Conservation (phyloP, 2,888 invertebrate genomes). For the Amiota mariae region DNA sequence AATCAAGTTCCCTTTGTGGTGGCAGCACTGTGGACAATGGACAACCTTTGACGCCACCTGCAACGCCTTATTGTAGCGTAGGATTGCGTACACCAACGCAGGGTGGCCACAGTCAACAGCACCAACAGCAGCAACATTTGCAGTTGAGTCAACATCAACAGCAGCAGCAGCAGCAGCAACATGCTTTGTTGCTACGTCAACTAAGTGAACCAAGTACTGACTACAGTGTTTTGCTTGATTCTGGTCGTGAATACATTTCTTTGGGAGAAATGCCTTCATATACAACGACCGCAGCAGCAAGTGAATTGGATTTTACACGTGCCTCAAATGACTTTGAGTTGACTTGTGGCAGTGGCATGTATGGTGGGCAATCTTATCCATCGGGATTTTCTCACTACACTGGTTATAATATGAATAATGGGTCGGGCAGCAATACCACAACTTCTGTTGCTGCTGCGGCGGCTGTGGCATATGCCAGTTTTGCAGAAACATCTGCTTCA, state of each 20-base stretch:
- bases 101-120: background rate
- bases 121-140: slow-evolving; percentile 40
- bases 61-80: slow-evolving; percentile 64
- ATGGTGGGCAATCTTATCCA: slow-evolving; percentile 27
- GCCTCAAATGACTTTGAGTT: slow-evolving; percentile 34
- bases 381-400: slow-evolving; percentile 20
- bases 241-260: slow-evolving; percentile 63
- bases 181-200: slow-evolving; percentile 59
- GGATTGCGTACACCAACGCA: slow-evolving; percentile 33
- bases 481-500: slow-evolving; percentile 35
- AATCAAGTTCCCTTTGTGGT: slow-evolving; percentile 57
- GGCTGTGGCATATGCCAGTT: slow-evolving; percentile 29
- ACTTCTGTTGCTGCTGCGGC: slow-evolving; percentile 14
- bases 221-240: slow-evolving; percentile 62
- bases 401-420: slow-evolving; percentile 3
- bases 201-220: slow-evolving; percentile 55
- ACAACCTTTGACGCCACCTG: slow-evolving; percentile 70
- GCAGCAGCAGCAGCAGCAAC: slow-evolving; percentile 32
- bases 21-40: slow-evolving; percentile 38
- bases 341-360: slow-evolving; percentile 40
- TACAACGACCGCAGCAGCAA: slow-evolving; percentile 18
- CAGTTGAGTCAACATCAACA: slow-evolving; percentile 34
- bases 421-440: slow-evolving; percentile 18
- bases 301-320: slow-evolving; percentile 42
- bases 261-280: slow-evolving; percentile 54